Percentiles rank a stretch among this genome's conserved stretches.
Conservation (phyloP, 2,113 vertebrate species). For the Boulengeromyrus knoepffleri region DNA sequence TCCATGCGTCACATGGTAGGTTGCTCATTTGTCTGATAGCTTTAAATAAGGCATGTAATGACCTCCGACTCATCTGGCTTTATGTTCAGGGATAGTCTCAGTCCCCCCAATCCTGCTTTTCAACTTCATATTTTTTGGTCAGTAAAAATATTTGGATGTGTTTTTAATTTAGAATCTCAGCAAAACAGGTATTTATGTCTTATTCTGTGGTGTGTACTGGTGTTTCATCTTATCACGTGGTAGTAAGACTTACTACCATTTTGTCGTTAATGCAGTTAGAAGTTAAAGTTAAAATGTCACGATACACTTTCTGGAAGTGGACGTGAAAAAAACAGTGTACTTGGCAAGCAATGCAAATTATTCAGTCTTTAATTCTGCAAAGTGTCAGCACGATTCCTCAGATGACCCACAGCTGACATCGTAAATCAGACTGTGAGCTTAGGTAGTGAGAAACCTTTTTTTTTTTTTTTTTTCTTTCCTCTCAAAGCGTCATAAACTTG, state of each 20-base stretch:
- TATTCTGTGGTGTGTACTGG: neutral
- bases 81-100: neutral
- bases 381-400: neutral
- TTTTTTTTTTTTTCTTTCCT: neutral
- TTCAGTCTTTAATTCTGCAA: conserved; percentile 4
- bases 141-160: neutral
- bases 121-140: neutral
- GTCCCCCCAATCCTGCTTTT: neutral
- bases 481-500: neutral
- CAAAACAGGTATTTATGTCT: neutral
- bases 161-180: neutral
- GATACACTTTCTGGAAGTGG: neutral
- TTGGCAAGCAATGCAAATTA: neutral
- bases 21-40: conserved; percentile 30
- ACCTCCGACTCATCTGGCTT: neutral
- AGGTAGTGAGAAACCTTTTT: neutral
- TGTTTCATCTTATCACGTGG: neutral
- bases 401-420: neutral
- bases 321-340: neutral
- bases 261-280: neutral
- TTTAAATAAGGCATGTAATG: conserved; percentile 17
- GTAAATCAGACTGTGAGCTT: neutral
- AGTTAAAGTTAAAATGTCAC: neutral
- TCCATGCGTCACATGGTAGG: conserved; percentile 66
- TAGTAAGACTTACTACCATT: neutral